These are phyloP conservation scores for Rachycentron canadum DNA, from an alignment of 2,797 vertebrate species.

Conservation along the genomic window DNA sequence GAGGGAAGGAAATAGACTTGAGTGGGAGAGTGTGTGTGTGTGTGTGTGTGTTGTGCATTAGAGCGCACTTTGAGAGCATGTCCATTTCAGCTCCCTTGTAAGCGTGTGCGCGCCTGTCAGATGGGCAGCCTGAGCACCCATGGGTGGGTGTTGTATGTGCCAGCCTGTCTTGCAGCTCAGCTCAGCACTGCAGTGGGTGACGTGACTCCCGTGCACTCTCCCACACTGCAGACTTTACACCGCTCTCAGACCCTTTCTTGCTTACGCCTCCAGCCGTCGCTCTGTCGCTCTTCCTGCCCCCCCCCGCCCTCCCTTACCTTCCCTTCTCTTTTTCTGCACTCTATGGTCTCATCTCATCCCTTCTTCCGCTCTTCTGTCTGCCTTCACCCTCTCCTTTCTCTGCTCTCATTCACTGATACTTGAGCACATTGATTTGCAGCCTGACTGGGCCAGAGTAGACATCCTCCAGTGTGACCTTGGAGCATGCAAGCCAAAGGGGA, in stretches of 20 bases:
- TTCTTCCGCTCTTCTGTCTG: conserved; percentile 6
- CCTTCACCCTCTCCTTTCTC: conserved; percentile 11
- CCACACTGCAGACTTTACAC: conserved; percentile 53
- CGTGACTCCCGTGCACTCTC: conserved; percentile 52
- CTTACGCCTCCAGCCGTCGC: conserved; percentile 22
- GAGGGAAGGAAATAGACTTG: not conserved
- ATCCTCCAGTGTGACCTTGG: conserved; percentile 73
- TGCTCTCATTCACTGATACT: conserved; percentile 61
- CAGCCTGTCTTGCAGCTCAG: conserved; percentile 38
- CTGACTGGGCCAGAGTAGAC: conserved; percentile 48
- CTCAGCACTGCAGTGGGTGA: conserved; percentile 64
- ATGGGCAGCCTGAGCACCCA: conserved; percentile 44
- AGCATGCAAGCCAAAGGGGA: conserved; percentile 30
- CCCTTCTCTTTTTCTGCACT: not conserved
- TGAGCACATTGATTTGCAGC: conserved; percentile 78
- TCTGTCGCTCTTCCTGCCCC: conserved; percentile 3
- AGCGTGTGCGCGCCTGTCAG: conserved; percentile 43
- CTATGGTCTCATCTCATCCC: conserved; percentile 26
- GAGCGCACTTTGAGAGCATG: conserved; percentile 31
- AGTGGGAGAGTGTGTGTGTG: conserved; percentile 15
- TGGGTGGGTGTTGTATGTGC: conserved; percentile 48
- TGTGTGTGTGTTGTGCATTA: conserved; percentile 39
- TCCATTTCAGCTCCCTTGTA: conserved; percentile 32
- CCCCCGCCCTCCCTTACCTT: not conserved
- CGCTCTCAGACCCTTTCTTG: conserved; percentile 2